Evolutionary conservation across 2,797 vertebrate genomes (phyloP).

Genomic region (Urosaurus nigricauda): DNA sequence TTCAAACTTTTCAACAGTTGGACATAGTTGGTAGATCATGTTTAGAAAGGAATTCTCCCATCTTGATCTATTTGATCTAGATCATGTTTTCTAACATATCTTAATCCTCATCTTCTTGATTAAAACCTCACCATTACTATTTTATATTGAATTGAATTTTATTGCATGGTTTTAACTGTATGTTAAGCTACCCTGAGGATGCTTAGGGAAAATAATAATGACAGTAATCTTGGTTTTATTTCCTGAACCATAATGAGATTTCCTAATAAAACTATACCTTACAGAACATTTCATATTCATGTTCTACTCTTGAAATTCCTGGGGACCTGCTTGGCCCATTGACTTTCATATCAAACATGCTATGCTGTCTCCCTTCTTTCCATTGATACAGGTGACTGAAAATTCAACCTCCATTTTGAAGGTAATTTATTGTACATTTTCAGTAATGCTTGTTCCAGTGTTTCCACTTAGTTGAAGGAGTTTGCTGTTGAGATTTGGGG

Average conservation of each 20-base stretch:
- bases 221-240: not conserved
- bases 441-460: conserved; percentile 2
- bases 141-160: not conserved
- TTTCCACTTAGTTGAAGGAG: not conserved
- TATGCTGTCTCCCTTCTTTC: not conserved
- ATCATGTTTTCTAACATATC: not conserved
- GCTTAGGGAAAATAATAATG: not conserved
- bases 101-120: not conserved
- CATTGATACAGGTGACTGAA: not conserved
- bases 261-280: not conserved
- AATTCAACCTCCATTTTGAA: not conserved
- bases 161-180: not conserved
- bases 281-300: not conserved
- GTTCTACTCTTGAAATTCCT: not conserved
- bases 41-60: no score
- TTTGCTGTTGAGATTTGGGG: conserved; percentile 36
- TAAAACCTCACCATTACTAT: not conserved
- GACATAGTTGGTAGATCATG: no score
- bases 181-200: not conserved
- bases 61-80: no score
- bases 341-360: not conserved
- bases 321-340: not conserved
- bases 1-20: no score
- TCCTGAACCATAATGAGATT: not conserved
- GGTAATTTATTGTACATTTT: conserved; percentile 10